These are phyloP conservation scores for Gallinago solitaria DNA, from an alignment of 2,797 vertebrate species.

Conservation along the genomic window DNA sequence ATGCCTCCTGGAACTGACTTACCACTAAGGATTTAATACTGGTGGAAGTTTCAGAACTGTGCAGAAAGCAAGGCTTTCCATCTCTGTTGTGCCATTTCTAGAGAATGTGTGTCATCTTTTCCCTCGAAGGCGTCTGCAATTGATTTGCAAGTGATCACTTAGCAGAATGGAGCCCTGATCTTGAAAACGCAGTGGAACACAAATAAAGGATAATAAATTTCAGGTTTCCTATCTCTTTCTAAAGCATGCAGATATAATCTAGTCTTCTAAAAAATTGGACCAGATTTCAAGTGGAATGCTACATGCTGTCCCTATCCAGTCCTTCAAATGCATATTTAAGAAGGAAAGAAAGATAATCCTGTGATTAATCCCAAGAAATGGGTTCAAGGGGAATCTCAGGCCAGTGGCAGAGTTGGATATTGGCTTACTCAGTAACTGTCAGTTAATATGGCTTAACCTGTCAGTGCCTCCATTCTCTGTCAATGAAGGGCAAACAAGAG, in stretches of 20 bases:
- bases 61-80: background rate
- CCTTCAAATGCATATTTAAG: background rate
- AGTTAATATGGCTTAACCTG: slow-evolving; percentile 1
- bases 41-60: background rate
- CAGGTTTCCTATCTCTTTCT: background rate
- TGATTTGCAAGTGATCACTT: background rate
- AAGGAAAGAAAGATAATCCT: slow-evolving; percentile 22
- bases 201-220: background rate
- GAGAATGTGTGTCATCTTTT: background rate
- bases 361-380: slow-evolving; percentile 1
- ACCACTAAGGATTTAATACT: background rate
- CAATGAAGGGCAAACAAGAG: background rate
- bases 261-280: background rate
- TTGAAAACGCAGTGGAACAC: background rate
- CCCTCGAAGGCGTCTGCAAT: background rate
- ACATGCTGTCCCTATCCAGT: background rate
- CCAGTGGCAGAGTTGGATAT: background rate
- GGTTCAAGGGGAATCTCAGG: slow-evolving; percentile 12
- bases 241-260: background rate
- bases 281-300: background rate
- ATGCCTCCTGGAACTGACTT: background rate
- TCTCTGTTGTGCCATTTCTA: background rate
- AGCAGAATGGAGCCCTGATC: background rate
- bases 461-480: background rate
- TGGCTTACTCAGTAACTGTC: background rate